These are phyloP conservation scores for Halisarca cf. caerulea DNA, from an alignment of 37 sponge, comb jelly and placozoan species.

Conservation along the genomic window DNA sequence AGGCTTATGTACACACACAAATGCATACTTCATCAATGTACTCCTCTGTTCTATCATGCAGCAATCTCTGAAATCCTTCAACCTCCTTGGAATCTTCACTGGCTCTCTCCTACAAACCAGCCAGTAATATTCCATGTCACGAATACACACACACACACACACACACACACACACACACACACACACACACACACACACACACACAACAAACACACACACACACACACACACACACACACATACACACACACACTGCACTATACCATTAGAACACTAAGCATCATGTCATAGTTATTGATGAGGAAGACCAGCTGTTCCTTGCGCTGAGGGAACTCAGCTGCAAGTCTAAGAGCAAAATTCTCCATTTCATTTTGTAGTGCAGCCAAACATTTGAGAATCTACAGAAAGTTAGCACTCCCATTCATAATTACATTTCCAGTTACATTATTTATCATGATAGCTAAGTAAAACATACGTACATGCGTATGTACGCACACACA, in stretches of 20 bases:
- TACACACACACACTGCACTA: constrained; percentile 8
- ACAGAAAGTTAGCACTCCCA: background rate
- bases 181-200: constrained; percentile 8
- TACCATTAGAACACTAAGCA: constrained; percentile 88
- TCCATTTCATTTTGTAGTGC: constrained; percentile 92
- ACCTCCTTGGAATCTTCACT: constrained; percentile 87
- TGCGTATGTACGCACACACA: too few relatives aligned
- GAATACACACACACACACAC: background rate
- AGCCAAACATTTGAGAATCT: constrained; percentile 73
- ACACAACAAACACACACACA: constrained; percentile 8
- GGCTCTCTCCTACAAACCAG: constrained; percentile 57
- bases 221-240: background rate
- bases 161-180: background rate
- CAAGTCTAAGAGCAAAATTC: constrained; percentile 92
- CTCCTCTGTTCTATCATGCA: constrained; percentile 88
- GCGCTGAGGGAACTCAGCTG: constrained; percentile 90
- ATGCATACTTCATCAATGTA: constrained; percentile 89
- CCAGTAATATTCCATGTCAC: background rate
- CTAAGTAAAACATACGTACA: too few relatives aligned
- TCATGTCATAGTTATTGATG: constrained; percentile 99
- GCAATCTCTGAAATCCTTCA: constrained; percentile 81
- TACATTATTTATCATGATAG: too few relatives aligned
- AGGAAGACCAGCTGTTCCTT: constrained; percentile 98
- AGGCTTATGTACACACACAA: background rate
- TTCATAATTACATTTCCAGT: too few relatives aligned